Evolutionary conservation across 2,113 vertebrate genomes (phyloP).

Genomic region (Crocuta crocuta): DNA sequence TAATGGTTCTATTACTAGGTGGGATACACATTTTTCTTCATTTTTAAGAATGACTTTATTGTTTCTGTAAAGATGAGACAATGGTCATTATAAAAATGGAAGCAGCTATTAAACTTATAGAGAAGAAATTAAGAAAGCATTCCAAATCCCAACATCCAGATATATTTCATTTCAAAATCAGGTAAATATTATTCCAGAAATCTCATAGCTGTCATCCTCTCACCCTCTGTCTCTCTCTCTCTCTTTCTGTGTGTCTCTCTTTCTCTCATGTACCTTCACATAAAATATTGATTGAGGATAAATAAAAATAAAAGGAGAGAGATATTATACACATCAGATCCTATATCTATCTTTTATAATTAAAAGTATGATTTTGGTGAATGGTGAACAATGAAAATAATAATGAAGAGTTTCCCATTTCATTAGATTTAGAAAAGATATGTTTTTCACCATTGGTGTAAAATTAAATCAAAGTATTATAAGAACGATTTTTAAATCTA

Average conservation of each 20-base stretch:
- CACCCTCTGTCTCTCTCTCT: not conserved
- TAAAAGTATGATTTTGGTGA: constrained; percentile 2
- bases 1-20: not conserved
- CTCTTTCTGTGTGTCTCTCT: not conserved
- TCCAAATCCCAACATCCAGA: not conserved
- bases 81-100: constrained; percentile 17
- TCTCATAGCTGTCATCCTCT: not conserved
- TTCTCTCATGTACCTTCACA: not conserved
- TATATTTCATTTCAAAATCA: not conserved
- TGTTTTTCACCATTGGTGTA: not conserved
- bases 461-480: not conserved
- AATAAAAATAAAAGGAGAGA: not conserved
- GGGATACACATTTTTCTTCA: constrained; percentile 2
- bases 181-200: not conserved
- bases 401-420: not conserved
- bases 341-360: not conserved
- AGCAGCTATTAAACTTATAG: constrained; percentile 8
- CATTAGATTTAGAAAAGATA: not conserved
- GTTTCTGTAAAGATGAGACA: constrained; percentile 10
- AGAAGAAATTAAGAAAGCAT: not conserved
- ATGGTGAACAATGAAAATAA: not conserved
- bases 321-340: not conserved
- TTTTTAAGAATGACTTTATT: not conserved
- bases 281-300: not conserved
- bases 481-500: constrained; percentile 5